Evolutionary conservation across 2,888 invertebrate genomes (phyloP).

Genomic region (Hyposoter didymator): DNA sequence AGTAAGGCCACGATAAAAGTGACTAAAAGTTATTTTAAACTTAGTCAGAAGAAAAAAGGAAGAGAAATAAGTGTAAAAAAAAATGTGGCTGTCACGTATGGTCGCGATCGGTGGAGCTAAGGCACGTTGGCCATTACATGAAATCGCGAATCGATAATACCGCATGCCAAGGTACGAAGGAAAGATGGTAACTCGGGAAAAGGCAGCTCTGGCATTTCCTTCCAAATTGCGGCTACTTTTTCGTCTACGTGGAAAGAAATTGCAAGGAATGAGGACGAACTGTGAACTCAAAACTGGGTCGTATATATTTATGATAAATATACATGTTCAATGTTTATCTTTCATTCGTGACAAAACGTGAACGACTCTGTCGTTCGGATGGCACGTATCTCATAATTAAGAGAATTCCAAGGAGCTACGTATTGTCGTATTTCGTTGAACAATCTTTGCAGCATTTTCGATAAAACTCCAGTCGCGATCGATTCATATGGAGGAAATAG

Average conservation of each 20-base stretch:
- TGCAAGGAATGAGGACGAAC: conserved; percentile 1
- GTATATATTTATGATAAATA: conserved; percentile 12
- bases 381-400: background rate
- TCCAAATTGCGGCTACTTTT: conserved; percentile 42
- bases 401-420: background rate
- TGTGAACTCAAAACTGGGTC: conserved; percentile 46
- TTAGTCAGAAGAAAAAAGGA: conserved; percentile 2
- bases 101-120: conserved; percentile 6
- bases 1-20: background rate
- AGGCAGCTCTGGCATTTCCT: conserved; percentile 28
- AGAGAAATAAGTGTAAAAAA: conserved; percentile 32
- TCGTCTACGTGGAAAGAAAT: conserved; percentile 49
- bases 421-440: background rate
- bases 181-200: conserved; percentile 9
- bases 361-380: background rate
- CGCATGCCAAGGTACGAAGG: conserved; percentile 4
- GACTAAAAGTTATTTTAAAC: background rate
- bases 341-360: background rate
- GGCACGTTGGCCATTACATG: conserved; percentile 45
- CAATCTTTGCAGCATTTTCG: background rate
- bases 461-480: background rate
- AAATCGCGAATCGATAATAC: conserved; percentile 60
- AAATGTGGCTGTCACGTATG: conserved; percentile 26
- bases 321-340: background rate
- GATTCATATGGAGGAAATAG: background rate